Percentiles rank a stretch among this genome's conserved stretches.
Conservation (phyloP, 35 echinoderm and acorn worm genomes). For the Holothuria glaberrima region DNA sequence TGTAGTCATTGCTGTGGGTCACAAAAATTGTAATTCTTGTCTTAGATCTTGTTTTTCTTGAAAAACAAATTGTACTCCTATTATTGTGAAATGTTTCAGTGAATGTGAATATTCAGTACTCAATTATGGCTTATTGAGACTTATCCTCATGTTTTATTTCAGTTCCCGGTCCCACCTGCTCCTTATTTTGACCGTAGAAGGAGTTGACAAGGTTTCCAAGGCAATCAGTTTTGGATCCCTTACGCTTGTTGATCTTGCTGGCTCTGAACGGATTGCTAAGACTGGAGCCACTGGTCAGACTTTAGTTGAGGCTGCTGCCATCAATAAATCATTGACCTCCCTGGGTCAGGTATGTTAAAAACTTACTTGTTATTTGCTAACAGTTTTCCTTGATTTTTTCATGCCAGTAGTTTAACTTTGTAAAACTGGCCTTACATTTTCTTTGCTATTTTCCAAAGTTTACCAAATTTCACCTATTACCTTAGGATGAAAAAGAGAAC, state of each 20-base stretch:
- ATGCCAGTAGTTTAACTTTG: too few species aligned
- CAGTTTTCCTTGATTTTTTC: not conserved
- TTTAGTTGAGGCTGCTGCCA: conserved; percentile 95
- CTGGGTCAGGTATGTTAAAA: conserved; percentile 80
- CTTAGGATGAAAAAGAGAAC: too few species aligned
- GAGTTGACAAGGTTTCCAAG: conserved; percentile 89
- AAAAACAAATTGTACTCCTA: too few species aligned
- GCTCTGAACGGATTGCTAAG: conserved; percentile 93
- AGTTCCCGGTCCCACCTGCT: conserved; percentile 97
- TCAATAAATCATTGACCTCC: conserved; percentile 93
- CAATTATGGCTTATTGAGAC: not conserved
- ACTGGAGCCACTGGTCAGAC: conserved; percentile 93
- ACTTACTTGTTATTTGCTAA: not conserved
- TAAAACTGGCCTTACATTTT: too few species aligned
- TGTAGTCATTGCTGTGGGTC: too few species aligned
- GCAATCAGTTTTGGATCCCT: conserved; percentile 89
- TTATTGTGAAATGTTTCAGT: too few species aligned
- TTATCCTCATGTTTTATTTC: not conserved
- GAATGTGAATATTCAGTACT: too few species aligned
- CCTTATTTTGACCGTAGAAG: conserved; percentile 89
- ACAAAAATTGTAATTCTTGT: too few species aligned
- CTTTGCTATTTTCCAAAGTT: too few species aligned
- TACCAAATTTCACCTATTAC: too few species aligned
- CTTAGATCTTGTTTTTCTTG: too few species aligned
- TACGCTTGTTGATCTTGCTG: conserved; percentile 89